Percentiles rank a stretch among this genome's conserved stretches.
phyloP scores from a whole-genome alignment of 2,888 invertebrate genomes.

The Xanthia togata region DNA sequence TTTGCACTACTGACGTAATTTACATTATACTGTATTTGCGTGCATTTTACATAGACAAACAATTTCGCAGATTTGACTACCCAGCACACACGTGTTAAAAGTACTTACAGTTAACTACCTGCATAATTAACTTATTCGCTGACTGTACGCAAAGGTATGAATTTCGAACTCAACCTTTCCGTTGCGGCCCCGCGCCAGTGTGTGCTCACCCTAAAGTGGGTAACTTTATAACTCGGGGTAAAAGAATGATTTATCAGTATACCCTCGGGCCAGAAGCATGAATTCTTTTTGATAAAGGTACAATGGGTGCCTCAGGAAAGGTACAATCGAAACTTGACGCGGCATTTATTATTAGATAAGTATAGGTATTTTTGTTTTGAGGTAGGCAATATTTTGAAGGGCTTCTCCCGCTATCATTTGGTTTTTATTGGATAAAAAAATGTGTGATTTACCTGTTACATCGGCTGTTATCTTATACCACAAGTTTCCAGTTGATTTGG shows the following conservation, averaged over 20 bases:
- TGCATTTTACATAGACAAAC: no score
- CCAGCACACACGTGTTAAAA: background rate
- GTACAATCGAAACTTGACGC: conserved; percentile 51
- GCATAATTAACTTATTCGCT: background rate
- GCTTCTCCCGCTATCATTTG: background rate
- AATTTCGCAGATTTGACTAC: background rate
- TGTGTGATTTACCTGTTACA: conserved; percentile 25
- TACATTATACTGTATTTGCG: background rate
- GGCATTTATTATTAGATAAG: conserved; percentile 32
- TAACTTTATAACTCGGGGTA: conserved; percentile 61
- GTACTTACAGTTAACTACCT: background rate
- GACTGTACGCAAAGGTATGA: background rate
- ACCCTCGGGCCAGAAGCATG: conserved; percentile 59
- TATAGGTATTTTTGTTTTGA: conserved; percentile 5
- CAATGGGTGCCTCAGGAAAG: conserved; percentile 49
- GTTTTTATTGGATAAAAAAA: background rate
- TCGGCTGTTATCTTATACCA: background rate
- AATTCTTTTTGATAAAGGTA: conserved; percentile 67
- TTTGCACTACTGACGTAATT: no score
- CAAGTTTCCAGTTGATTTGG: background rate
- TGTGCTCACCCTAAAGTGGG: conserved; percentile 31
- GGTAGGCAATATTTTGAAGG: background rate
- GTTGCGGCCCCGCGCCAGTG: conserved; percentile 8
- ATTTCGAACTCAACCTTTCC: background rate
- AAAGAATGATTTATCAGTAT: conserved; percentile 65